phyloP scores from a whole-genome alignment of 2,797 vertebrate species.

The Numenius phaeopus region DNA sequence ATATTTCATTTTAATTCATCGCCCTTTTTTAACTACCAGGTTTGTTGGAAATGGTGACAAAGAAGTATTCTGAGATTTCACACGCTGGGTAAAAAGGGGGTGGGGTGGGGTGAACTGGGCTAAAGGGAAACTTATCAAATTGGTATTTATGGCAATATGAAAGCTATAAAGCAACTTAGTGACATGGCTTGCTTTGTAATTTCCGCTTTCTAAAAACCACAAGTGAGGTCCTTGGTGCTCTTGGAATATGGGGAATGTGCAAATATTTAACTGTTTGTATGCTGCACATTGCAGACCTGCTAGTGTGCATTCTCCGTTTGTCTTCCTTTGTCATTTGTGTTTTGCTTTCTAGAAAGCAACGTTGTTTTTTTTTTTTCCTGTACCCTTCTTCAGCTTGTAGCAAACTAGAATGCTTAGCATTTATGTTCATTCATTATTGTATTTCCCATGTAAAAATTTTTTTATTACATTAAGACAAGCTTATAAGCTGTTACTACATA shows the following conservation, averaged over 20 bases:
- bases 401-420: slow-evolving; percentile 85
- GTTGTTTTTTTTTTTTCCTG: slow-evolving; percentile 63
- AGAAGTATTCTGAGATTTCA: slow-evolving; percentile 70
- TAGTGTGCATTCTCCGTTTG: slow-evolving; percentile 83
- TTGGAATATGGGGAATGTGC: slow-evolving; percentile 90
- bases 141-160: slow-evolving; percentile 72
- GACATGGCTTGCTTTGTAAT: slow-evolving; percentile 79
- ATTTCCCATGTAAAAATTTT: slow-evolving; percentile 89
- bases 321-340: slow-evolving; percentile 83
- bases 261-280: slow-evolving; percentile 92
- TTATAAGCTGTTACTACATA: slow-evolving; percentile 92
- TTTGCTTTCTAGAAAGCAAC: slow-evolving; percentile 82
- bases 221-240: slow-evolving; percentile 86
- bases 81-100: slow-evolving; percentile 19
- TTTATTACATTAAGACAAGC: slow-evolving; percentile 88
- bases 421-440: slow-evolving; percentile 86
- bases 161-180: slow-evolving; percentile 75
- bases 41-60: slow-evolving; percentile 67
- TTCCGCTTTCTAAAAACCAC: slow-evolving; percentile 85
- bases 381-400: slow-evolving; percentile 84
- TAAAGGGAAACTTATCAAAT: slow-evolving; percentile 67
- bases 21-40: slow-evolving; percentile 40
- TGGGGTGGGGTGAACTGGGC: slow-evolving; percentile 9
- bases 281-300: slow-evolving; percentile 85
- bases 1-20: slow-evolving; percentile 54